phyloP scores from a whole-genome alignment of 2,113 vertebrate genomes.

The Haplochromis burtoni region DNA sequence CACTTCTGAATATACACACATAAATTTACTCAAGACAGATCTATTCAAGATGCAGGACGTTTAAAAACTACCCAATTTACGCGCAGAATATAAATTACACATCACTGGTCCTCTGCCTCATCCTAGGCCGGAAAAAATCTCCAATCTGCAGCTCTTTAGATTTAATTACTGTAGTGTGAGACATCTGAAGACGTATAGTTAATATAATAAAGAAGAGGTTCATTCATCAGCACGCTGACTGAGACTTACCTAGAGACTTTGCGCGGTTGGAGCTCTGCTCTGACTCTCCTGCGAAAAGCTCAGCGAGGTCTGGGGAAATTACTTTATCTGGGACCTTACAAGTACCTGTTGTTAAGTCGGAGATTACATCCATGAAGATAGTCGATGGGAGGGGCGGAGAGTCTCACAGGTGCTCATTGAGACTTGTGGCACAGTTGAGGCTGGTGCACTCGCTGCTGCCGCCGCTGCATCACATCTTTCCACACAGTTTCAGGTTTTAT shows the following conservation, averaged over 20 bases:
- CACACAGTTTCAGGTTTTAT: neutral
- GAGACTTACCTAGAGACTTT: conserved; percentile 55
- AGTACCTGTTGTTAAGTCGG: conserved; percentile 33
- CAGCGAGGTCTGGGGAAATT: conserved; percentile 36
- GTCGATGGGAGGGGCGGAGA: neutral
- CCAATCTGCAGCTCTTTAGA: neutral
- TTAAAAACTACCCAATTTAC: neutral
- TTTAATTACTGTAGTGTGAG: neutral
- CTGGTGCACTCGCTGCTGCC: neutral
- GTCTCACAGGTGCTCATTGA: conserved; percentile 3
- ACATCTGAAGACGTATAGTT: neutral
- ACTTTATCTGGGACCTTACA: conserved; percentile 8
- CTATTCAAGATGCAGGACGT: neutral
- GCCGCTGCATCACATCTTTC: neutral
- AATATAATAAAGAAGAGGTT: neutral
- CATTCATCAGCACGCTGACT: neutral
- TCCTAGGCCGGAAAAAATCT: neutral
- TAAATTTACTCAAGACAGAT: neutral
- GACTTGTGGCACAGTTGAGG: neutral
- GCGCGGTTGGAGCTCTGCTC: conserved; percentile 19
- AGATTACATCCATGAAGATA: conserved; percentile 38
- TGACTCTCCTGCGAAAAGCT: conserved; percentile 54
- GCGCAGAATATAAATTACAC: neutral
- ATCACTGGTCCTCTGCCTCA: neutral
- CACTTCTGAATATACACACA: neutral